phyloP scores from a whole-genome alignment of 2,888 invertebrate species.

The Euplagia quadripunctaria region DNA sequence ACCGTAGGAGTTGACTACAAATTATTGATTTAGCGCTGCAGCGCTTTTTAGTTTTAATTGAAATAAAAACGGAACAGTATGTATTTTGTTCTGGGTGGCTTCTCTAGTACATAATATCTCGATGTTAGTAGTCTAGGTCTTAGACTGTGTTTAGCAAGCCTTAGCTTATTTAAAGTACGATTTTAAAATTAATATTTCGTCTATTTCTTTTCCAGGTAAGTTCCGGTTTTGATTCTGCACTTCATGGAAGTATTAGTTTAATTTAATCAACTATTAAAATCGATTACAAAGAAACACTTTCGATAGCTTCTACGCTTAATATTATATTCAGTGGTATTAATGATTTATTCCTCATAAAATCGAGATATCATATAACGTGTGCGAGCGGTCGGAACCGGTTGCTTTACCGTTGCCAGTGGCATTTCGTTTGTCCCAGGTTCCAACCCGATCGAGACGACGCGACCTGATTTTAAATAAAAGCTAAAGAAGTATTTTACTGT shows the following conservation, averaged over 20 bases:
- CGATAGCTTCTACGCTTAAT: constrained; percentile 12
- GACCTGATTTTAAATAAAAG: constrained; percentile 38
- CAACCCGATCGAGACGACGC: constrained; percentile 48
- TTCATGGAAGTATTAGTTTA: constrained; percentile 6
- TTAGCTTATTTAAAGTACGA: background rate
- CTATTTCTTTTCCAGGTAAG: constrained; percentile 63
- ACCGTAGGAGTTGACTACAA: no score
- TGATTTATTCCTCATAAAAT: constrained; percentile 38
- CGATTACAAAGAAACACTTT: constrained; percentile 8
- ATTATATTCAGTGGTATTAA: constrained; percentile 15
- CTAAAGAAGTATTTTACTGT: constrained; percentile 15
- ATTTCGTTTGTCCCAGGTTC: constrained; percentile 71
- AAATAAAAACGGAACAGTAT: no score
- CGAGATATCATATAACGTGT: constrained; percentile 55
- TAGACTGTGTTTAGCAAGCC: background rate
- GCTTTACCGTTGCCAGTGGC: constrained; percentile 68
- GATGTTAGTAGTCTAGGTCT: background rate
- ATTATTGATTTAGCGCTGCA: no score
- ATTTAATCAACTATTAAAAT: no score
- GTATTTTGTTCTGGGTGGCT: no score
- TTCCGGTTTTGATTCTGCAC: constrained; percentile 30
- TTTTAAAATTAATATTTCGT: constrained; percentile 8
- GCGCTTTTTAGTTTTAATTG: no score
- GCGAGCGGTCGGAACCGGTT: constrained; percentile 69
- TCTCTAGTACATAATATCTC: no score